A percentile compares a stretch with the other conserved stretches of the same genome.
These are phyloP conservation scores for Malurus alboscapulatus DNA, from an alignment of 2,113 vertebrate genomes.

Conservation along the genomic window DNA sequence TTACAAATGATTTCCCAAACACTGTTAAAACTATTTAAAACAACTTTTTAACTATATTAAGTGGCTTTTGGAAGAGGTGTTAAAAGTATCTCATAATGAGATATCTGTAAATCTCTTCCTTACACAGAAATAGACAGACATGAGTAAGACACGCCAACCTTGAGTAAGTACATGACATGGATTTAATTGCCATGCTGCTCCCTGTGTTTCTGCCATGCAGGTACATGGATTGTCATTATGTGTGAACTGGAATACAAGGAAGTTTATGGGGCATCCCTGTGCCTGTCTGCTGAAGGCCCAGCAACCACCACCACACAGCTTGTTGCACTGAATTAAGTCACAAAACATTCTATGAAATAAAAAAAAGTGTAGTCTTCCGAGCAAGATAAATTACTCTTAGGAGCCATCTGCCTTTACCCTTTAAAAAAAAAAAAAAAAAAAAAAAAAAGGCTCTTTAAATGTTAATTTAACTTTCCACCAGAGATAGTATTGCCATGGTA, in stretches of 20 bases:
- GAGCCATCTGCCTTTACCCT: conserved; percentile 32
- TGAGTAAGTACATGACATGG: not conserved
- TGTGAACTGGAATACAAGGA: not conserved
- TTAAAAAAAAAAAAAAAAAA: not conserved
- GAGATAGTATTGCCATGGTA: conserved; percentile 48
- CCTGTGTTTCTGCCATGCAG: not conserved
- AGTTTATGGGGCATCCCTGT: not conserved
- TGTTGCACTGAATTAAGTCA: not conserved
- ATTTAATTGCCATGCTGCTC: not conserved
- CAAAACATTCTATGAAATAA: conserved; percentile 25
- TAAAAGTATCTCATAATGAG: not conserved
- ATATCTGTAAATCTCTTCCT: not conserved
- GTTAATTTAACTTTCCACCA: conserved; percentile 51
- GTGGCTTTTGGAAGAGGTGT: not conserved
- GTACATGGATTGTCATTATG: not conserved
- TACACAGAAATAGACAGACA: not conserved
- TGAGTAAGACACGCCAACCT: not conserved
- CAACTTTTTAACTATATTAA: not conserved
- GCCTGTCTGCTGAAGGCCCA: not conserved
- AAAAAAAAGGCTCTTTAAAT: conserved; percentile 47
- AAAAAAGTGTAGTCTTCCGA: not conserved
- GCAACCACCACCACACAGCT: not conserved
- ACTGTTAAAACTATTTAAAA: not conserved
- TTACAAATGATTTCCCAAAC: not conserved
- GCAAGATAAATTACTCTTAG: conserved; percentile 17